These are phyloP conservation scores for Euwallacea fornicatus DNA, from an alignment of 1,140 invertebrate species.

Conservation along the genomic window DNA sequence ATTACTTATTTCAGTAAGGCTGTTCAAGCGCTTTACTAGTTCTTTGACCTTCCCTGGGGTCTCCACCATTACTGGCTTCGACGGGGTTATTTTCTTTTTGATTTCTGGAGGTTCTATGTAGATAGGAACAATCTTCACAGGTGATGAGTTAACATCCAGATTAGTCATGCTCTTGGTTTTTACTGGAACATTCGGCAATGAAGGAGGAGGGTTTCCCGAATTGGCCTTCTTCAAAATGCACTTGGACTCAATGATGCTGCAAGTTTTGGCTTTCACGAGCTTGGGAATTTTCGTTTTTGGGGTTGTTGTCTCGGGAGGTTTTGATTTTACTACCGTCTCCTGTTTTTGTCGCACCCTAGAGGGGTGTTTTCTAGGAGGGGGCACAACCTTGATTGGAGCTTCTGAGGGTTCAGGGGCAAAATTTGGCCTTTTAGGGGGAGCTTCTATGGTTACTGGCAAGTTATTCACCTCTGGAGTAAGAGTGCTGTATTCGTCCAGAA, in stretches of 20 bases:
- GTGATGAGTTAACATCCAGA: constrained; percentile 22
- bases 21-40: constrained; percentile 44
- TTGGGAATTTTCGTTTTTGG: constrained; percentile 51
- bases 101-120: constrained; percentile 12
- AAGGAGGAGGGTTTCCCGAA: not conserved
- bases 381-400: constrained; percentile 16
- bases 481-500: constrained; percentile 56
- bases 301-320: not conserved
- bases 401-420: not conserved
- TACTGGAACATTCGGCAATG: constrained; percentile 1
- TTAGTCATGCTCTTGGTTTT: constrained; percentile 45
- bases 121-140: constrained; percentile 27
- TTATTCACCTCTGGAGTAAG: not conserved
- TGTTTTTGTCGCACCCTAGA: not conserved
- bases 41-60: constrained; percentile 43
- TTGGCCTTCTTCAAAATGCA: constrained; percentile 60
- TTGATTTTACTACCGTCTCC: not conserved
- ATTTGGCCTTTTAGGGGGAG: too few relatives aligned
- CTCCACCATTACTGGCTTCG: constrained; percentile 6
- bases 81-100: not conserved
- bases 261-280: constrained; percentile 64
- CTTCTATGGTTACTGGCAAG: too few relatives aligned
- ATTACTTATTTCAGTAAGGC: constrained; percentile 19
- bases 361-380: constrained; percentile 20
- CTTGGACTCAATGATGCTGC: constrained; percentile 64